A percentile compares a stretch with the other conserved stretches of the same genome.
These are phyloP conservation scores for Apocheima hispidaria DNA, from an alignment of 2,888 invertebrate genomes.

Conservation along the genomic window DNA sequence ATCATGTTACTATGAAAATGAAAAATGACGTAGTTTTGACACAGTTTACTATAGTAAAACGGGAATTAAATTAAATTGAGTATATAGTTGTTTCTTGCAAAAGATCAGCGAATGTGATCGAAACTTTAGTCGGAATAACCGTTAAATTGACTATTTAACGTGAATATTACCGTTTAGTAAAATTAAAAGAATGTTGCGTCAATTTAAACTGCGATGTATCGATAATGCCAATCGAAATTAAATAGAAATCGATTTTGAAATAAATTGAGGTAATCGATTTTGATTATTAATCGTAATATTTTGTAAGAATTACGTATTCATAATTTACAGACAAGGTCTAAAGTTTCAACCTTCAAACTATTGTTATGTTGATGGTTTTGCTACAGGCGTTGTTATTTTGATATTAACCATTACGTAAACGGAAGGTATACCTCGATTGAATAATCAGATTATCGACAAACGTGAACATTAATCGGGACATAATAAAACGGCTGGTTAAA, in stretches of 20 bases:
- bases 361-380: neutral
- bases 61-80: too few relatives aligned
- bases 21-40: too few relatives aligned
- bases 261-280: neutral
- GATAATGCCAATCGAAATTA: too few relatives aligned
- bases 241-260: neutral
- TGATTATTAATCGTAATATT: neutral
- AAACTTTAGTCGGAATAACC: too few relatives aligned
- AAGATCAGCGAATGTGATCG: too few relatives aligned
- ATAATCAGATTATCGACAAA: slow-evolving; percentile 14
- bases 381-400: slow-evolving; percentile 2
- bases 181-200: too few relatives aligned
- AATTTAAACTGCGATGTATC: too few relatives aligned
- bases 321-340: neutral
- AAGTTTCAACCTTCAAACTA: slow-evolving; percentile 2
- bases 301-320: neutral
- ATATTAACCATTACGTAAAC: slow-evolving; percentile 9
- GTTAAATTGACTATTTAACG: too few relatives aligned
- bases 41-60: too few relatives aligned
- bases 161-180: too few relatives aligned
- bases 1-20: too few relatives aligned
- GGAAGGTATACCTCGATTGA: slow-evolving; percentile 19
- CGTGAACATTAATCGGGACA: slow-evolving; percentile 16
- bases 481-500: slow-evolving; percentile 21
- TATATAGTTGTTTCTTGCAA: too few relatives aligned